Evolutionary conservation across 2,888 invertebrate species (phyloP).

Genomic region (Tridacna gigas): DNA sequence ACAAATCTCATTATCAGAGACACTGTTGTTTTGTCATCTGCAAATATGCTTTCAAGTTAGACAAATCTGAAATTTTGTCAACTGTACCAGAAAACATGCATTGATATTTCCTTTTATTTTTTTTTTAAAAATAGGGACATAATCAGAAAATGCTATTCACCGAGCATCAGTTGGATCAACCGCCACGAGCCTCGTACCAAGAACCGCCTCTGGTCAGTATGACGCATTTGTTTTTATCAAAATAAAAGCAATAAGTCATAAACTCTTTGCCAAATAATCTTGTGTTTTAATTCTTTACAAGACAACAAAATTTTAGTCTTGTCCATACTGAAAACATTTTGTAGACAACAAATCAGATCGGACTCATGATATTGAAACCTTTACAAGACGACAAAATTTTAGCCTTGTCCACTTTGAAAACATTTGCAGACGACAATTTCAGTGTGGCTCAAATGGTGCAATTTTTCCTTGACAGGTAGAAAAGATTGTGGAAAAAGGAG

Average conservation of each 20-base stretch:
- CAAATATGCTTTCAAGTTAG: neutral
- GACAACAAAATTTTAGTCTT: no score
- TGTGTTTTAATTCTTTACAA: no score
- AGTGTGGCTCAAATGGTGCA: no score
- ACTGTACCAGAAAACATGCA: neutral
- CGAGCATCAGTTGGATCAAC: constrained; percentile 52
- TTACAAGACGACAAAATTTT: no score
- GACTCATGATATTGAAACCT: no score
- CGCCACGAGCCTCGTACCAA: constrained; percentile 36
- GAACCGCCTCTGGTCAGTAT: constrained; percentile 57
- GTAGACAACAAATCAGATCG: no score
- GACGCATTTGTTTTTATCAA: neutral
- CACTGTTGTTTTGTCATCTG: neutral
- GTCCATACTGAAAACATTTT: no score
- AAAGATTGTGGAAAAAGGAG: neutral
- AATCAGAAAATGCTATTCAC: constrained; percentile 63
- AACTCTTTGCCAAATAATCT: no score
- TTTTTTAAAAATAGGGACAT: constrained; percentile 52
- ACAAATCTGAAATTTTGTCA: no score
- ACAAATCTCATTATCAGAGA: neutral
- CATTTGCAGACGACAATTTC: no score
- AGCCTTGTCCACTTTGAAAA: no score
- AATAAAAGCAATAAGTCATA: neutral
- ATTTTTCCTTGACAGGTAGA: no score
- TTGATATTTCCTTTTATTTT: constrained; percentile 8